These are phyloP conservation scores for Nemotelus pantherinus DNA, from an alignment of 2,888 invertebrate genomes.

Conservation along the genomic window DNA sequence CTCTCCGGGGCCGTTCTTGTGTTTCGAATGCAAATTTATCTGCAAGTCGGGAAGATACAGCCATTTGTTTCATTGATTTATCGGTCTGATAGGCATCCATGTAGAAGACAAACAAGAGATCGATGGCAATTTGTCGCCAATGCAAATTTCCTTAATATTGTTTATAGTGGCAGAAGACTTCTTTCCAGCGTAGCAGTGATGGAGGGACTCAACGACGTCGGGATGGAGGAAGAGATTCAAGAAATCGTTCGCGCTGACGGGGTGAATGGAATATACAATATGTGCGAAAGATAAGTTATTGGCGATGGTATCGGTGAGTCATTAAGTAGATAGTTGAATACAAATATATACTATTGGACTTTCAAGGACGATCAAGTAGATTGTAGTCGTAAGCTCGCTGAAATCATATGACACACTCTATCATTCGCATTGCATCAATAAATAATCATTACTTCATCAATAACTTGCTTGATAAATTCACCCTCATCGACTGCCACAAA, in stretches of 20 bases:
- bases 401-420: neutral
- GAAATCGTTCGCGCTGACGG: neutral
- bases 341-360: conserved; percentile 20
- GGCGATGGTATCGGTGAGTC: conserved; percentile 39
- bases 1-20: conserved; percentile 33
- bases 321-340: conserved; percentile 36
- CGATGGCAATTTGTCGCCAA: conserved; percentile 50
- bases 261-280: conserved; percentile 30
- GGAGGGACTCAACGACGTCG: too few species aligned
- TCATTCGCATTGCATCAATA: conserved; percentile 16
- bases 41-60: conserved; percentile 46
- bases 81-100: conserved; percentile 48
- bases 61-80: conserved; percentile 52
- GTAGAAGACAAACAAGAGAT: conserved; percentile 45
- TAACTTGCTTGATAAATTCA: neutral
- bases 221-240: too few species aligned
- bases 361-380: conserved; percentile 22
- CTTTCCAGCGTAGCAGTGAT: too few species aligned
- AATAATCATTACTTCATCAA: conserved; percentile 27
- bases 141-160: conserved; percentile 44
- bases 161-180: neutral
- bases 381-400: neutral
- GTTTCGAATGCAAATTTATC: conserved; percentile 50
- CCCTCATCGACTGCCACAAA: too few species aligned
- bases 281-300: conserved; percentile 38